Percentiles rank a stretch among this genome's conserved stretches.
Evolutionary conservation across 2,888 invertebrate genomes (phyloP).

Genomic region (Xanthia icteritia): DNA sequence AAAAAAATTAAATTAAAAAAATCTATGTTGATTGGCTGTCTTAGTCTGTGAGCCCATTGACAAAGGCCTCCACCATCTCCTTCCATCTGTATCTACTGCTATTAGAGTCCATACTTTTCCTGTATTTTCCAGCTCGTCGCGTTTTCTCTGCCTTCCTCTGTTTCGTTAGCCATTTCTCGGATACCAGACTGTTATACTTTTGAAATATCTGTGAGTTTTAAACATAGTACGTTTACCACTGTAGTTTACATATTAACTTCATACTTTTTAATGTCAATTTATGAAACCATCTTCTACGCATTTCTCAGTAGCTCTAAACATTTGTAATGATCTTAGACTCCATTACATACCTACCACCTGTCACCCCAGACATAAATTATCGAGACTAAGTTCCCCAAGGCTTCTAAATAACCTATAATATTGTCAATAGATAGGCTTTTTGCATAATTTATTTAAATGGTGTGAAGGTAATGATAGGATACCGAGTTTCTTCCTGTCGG

Average conservation of each 20-base stretch:
- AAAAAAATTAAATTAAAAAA: too few relatives aligned
- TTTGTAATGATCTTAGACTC: slow-evolving; percentile 14
- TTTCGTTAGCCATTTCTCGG: too few relatives aligned
- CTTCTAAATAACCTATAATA: slow-evolving; percentile 16
- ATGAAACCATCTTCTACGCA: background rate
- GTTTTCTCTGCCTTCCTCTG: too few relatives aligned
- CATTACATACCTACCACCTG: slow-evolving; percentile 14
- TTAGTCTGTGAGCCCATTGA: too few relatives aligned
- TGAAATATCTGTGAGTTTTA: too few relatives aligned
- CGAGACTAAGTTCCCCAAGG: background rate
- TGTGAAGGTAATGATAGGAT: slow-evolving; percentile 22
- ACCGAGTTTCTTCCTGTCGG: background rate
- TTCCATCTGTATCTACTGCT: too few relatives aligned
- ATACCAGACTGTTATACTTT: too few relatives aligned
- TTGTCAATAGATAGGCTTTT: slow-evolving; percentile 21
- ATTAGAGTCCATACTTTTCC: too few relatives aligned
- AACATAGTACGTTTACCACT: background rate
- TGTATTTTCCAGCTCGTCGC: too few relatives aligned
- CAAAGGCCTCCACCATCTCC: too few relatives aligned
- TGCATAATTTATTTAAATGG: slow-evolving; percentile 29
- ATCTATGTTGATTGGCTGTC: too few relatives aligned
- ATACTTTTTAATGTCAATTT: background rate
- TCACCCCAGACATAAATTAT: slow-evolving; percentile 36
- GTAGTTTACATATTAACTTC: background rate
- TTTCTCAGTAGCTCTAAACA: slow-evolving; percentile 12